phyloP scores from a whole-genome alignment of 2,888 invertebrate species.

The Orchestes rusci region DNA sequence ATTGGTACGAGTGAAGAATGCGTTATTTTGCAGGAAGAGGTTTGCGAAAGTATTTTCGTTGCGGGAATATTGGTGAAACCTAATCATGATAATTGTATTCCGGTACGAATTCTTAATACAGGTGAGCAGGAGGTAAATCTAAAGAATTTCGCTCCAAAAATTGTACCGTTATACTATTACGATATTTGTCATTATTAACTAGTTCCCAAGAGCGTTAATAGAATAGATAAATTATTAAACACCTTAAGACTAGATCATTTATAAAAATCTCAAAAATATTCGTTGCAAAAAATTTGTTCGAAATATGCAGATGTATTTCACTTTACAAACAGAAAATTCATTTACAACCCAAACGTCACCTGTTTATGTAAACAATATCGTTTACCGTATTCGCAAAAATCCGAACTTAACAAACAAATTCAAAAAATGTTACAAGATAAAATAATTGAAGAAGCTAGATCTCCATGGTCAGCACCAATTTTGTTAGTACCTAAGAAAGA shows the following conservation, averaged over 20 bases:
- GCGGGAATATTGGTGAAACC: not conserved
- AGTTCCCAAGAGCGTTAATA: not conserved
- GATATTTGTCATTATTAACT: not conserved
- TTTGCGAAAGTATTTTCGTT: not conserved
- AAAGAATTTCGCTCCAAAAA: not conserved
- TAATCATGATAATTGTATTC: not conserved
- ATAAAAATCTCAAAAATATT: not conserved
- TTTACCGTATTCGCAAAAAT: not conserved
- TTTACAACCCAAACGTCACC: not conserved
- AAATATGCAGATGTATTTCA: not conserved
- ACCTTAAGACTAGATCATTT: not conserved
- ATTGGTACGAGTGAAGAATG: not conserved
- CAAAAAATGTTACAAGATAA: not conserved
- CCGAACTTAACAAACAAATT: not conserved
- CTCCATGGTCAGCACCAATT: conserved; percentile 25
- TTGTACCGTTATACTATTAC: not conserved
- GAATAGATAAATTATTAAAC: not conserved
- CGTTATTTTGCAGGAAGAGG: not conserved
- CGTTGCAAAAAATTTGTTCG: not conserved
- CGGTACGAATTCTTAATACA: not conserved
- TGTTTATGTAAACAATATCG: not conserved
- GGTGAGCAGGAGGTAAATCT: not conserved
- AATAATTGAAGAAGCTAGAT: conserved; percentile 25
- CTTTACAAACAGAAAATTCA: not conserved
- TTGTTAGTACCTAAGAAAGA: conserved; percentile 25